Conservation (phyloP, 1,140 invertebrate genomes). For the Microplitis demolitor region DNA sequence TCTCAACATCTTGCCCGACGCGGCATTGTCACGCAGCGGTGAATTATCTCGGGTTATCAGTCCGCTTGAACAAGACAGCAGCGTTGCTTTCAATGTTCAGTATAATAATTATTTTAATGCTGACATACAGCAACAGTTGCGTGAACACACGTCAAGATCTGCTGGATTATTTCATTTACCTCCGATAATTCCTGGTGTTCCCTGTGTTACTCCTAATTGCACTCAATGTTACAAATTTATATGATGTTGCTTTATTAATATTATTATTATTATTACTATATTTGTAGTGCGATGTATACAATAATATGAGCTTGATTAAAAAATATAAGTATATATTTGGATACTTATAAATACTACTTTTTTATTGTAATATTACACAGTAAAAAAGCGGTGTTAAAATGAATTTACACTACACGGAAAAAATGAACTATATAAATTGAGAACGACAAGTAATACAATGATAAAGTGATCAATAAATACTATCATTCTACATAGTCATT, state of each 20-base stretch:
- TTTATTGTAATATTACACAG: too few species aligned
- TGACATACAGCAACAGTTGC: slow-evolving; percentile 40
- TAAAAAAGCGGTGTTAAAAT: too few species aligned
- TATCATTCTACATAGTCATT: too few species aligned
- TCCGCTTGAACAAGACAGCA: slow-evolving; percentile 35
- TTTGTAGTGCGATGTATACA: too few species aligned
- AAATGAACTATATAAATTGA: too few species aligned
- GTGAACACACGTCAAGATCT: slow-evolving; percentile 42
- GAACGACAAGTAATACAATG: too few species aligned
- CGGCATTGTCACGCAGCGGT: slow-evolving; percentile 25
- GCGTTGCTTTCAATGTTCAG: slow-evolving; percentile 39
- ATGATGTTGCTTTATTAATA: slow-evolving; percentile 20
- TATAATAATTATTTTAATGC: slow-evolving; percentile 48
- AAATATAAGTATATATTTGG: not conserved
- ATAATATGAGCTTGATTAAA: too few species aligned
- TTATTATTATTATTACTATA: not conserved
- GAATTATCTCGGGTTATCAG: slow-evolving; percentile 21
- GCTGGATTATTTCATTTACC: slow-evolving; percentile 48
- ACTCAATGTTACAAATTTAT: slow-evolving; percentile 51
- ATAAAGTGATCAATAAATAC: too few species aligned
- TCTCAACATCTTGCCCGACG: slow-evolving; percentile 47
- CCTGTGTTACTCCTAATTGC: slow-evolving; percentile 56
- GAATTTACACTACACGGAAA: too few species aligned
- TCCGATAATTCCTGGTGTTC: slow-evolving; percentile 48
- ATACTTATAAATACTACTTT: not conserved